Base-by-base conservation (phyloP, 2,797 vertebrate genomes). In the Pipistrellus nathusii region DNA sequence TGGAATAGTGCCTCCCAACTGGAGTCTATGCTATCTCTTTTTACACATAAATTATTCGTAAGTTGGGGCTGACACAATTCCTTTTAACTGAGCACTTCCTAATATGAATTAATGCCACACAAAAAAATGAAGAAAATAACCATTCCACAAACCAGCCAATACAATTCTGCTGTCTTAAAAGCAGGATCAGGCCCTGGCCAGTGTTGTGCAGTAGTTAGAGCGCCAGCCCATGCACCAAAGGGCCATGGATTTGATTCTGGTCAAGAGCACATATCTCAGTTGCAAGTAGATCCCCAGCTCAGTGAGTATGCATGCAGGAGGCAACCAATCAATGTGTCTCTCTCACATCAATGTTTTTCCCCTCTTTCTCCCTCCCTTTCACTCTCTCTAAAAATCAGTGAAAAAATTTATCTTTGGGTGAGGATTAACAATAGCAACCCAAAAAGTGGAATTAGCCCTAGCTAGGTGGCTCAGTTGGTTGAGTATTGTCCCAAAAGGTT, bases 101-200 rank as follows among this genome's bases (percentile, higher is more conserved):
- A 64, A 88, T 8, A 2, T 4, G 12, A 32, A 48, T 11, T 14
- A 62, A 53, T 18, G n/a, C 8, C 30, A 51, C 55, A 35, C 27
- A 53, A 21, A 9, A 55, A 12, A 66, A 35, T 38, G 5, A 62
- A 62, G 25, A 59, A 87, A 51, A 73, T 80, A 68, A 53, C 38
- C 35, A 35, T 72, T 66, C 71, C 10, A 83, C 27, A 78, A 27
- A 86, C 27, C 30, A 7, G 27, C 55, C 35, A 77, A 25, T 53
- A 88, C 18, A 30, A 0, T 86, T 64, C 69, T 90, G 38, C 51
- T 53, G 23, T 13, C 18, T 94, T 83, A 86, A 85, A 94, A 81
- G n/a, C 48, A 85, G 17, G 30, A n/a, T 64, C n/a, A 64, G 30
- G 30, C 62, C 30, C 62, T 64, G 14, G 30, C 62, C 15, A n/a